Evolutionary conservation across 1,140 invertebrate species (phyloP), one percentile per base, ranked within the genome.

Genomic region (Drosophila gunungcola): DNA sequence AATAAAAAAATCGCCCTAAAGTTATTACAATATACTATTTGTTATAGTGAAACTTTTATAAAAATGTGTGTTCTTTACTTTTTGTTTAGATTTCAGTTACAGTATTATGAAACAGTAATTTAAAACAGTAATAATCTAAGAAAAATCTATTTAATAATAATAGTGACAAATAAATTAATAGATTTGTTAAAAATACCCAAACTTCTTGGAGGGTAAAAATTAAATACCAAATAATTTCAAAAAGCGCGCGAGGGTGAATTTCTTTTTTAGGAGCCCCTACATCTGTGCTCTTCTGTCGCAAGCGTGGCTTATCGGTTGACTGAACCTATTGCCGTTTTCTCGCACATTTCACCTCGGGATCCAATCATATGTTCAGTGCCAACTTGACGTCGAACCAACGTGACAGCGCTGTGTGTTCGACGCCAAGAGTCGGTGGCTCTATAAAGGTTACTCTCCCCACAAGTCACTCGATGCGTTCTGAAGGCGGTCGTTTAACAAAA

Each of bases 401-500:
- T 52, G 49, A 52, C 49, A 52, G 49, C 49, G 13, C 49, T 0
- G 11, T 10, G n/a, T 12, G 49, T 11, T 52, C 32, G 49, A 52
- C 49, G 48, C 34, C 48, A 16, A 9, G 3, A 21, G 29, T 51
- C 29, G 49, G 29, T 3, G n/a, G 49, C 32, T 52, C 49, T 36
- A 52, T 52, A 52, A 52, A 52, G 49, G 9, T 51, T 51, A 51
- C 29, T 51, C 48, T 52, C 49, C 4, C 32, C 49, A 52, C 49
- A 52, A 51, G 49, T 36, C 49, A 36, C 13, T 36, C 29, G 32
- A 21, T 36, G 49, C 49, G 49, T 32, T 52, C 45, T 52, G 49
- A 52, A 52, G 43, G 39, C 29, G 29, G 49, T 63, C 57, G 73
- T 68, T 36, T 77, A 77, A 46, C 67, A 62, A 67, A 60, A 79